A percentile compares a stretch with the other conserved stretches of the same genome.
Conservation (phyloP, 2,797 vertebrate species). For the Coranthus polyacanthus region DNA sequence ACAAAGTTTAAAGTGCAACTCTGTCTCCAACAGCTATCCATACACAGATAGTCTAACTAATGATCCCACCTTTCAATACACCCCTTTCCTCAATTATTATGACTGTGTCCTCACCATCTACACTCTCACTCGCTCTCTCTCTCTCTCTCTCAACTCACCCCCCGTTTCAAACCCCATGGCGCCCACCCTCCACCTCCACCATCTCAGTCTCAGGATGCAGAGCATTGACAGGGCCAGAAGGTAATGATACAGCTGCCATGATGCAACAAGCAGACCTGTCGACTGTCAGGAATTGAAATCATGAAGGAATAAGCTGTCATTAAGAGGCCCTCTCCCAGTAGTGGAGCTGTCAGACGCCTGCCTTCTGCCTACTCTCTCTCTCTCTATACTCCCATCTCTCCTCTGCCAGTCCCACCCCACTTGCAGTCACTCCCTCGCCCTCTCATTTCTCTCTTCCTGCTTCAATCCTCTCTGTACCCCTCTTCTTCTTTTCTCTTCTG, state of each 20-base stretch:
- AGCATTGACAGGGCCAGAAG: constrained; percentile 95
- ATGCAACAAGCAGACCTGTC: constrained; percentile 96
- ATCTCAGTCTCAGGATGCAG: constrained; percentile 81
- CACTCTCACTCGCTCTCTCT: constrained; percentile 10
- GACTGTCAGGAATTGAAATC: constrained; percentile 96
- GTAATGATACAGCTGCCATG: constrained; percentile 97
- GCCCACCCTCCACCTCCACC: constrained; percentile 71
- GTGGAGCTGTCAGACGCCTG: constrained; percentile 90
- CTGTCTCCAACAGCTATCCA: constrained; percentile 36
- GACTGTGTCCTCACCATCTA: constrained; percentile 56
- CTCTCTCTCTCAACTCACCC: constrained; percentile 29
- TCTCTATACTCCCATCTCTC: constrained; percentile 65
- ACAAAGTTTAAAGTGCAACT: constrained; percentile 42
- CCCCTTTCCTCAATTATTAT: constrained; percentile 62
- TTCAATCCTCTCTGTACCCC: constrained; percentile 66
- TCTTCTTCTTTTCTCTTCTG: constrained; percentile 61
- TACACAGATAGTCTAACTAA: constrained; percentile 57
- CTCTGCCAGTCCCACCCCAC: constrained; percentile 80
- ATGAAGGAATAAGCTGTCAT: constrained; percentile 98
- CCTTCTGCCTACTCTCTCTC: constrained; percentile 76
- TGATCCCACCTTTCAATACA: constrained; percentile 74
- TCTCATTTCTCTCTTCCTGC: constrained; percentile 73
- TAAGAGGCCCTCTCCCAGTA: constrained; percentile 93
- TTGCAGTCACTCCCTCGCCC: constrained; percentile 79
- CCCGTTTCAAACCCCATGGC: constrained; percentile 51